These are phyloP conservation scores for Potorous gilbertii DNA, from an alignment of 2,797 vertebrate genomes.

Conservation along the genomic window DNA sequence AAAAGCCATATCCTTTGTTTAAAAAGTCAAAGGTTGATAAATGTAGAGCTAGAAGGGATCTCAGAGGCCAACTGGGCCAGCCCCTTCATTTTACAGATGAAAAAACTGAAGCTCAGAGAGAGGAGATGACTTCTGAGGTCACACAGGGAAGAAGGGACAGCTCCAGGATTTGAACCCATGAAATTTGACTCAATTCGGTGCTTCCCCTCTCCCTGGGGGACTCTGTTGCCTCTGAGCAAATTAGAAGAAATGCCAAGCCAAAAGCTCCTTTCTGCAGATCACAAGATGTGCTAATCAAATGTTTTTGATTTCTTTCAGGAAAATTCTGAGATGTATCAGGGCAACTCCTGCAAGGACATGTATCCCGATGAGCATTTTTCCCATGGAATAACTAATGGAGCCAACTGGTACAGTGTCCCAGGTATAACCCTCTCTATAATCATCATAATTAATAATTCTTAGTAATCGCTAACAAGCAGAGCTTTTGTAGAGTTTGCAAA, in stretches of 20 bases:
- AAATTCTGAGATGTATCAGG: constrained; percentile 92
- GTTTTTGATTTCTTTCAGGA: constrained; percentile 85
- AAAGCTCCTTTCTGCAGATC: neutral
- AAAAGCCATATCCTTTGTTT: constrained; percentile 26
- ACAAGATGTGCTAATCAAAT: neutral
- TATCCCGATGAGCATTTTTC: constrained; percentile 91
- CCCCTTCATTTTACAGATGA: neutral
- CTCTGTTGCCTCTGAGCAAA: neutral
- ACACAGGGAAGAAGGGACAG: neutral
- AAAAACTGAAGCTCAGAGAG: neutral
- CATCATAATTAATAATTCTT: neutral
- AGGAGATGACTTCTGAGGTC: neutral
- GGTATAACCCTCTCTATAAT: constrained; percentile 83
- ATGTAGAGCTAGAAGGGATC: neutral
- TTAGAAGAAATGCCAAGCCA: neutral
- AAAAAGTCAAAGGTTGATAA: neutral
- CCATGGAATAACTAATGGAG: constrained; percentile 97
- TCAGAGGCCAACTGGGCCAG: neutral
- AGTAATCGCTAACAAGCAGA: neutral
- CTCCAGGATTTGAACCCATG: neutral
- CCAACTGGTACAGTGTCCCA: constrained; percentile 95
- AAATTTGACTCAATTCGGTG: neutral
- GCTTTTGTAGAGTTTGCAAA: neutral
- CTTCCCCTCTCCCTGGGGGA: neutral
- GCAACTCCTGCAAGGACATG: constrained; percentile 91